A percentile compares a stretch with the other conserved stretches of the same genome.
phyloP scores from a whole-genome alignment of 1,140 invertebrate species.

The Trachymyrmex septentrionalis region DNA sequence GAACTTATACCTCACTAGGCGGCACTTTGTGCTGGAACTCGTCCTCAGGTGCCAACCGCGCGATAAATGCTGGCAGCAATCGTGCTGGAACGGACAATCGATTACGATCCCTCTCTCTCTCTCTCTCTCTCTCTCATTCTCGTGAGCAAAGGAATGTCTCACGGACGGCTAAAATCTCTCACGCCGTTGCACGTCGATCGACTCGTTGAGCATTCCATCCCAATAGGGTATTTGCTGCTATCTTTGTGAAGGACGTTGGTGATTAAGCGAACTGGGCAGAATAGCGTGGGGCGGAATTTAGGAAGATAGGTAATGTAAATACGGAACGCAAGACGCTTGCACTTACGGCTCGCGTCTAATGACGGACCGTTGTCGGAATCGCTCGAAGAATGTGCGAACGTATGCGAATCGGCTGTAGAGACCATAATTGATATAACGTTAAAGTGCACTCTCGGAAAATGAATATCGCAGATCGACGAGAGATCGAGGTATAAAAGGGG shows the following conservation, averaged over 20 bases:
- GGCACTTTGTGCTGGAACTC: conserved; percentile 62
- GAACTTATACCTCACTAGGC: conserved; percentile 63
- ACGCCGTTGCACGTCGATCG: neutral
- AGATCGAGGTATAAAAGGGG: neutral
- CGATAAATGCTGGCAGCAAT: conserved; percentile 62
- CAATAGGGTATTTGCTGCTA: conserved; percentile 33
- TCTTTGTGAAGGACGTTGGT: conserved; percentile 4
- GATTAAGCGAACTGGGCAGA: conserved; percentile 23
- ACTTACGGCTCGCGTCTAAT: conserved; percentile 6
- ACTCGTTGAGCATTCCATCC: conserved; percentile 12
- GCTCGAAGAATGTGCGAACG: neutral
- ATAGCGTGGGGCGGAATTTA: conserved; percentile 18
- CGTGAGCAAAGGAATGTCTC: conserved; percentile 49
- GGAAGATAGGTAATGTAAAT: conserved; percentile 40
- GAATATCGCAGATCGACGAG: neutral
- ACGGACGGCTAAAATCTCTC: conserved; percentile 53
- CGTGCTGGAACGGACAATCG: conserved; percentile 44
- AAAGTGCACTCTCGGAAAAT: neutral
- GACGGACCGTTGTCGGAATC: neutral
- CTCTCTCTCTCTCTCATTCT: neutral
- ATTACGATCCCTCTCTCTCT: neutral
- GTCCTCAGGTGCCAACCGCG: conserved; percentile 34
- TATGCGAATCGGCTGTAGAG: neutral
- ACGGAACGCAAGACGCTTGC: neutral
- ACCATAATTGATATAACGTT: neutral